phyloP scores from a whole-genome alignment of 2,797 vertebrate genomes.

The Pteropus rufus region DNA sequence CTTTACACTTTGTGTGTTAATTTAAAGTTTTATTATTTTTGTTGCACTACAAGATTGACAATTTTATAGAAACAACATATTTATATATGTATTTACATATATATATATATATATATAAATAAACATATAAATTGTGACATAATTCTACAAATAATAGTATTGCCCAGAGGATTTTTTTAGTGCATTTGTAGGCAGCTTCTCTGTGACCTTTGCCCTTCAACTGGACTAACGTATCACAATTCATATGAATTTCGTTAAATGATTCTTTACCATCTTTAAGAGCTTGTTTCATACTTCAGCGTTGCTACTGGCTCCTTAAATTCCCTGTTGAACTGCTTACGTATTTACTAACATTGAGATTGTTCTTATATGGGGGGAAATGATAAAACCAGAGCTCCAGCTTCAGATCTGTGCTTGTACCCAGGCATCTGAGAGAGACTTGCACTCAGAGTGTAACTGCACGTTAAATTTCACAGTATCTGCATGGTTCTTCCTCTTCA shows the following conservation, averaged over 20 bases:
- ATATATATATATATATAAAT: too few species aligned
- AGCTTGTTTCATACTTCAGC: neutral
- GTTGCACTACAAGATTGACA: conserved; percentile 75
- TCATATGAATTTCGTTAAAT: neutral
- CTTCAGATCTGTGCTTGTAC: neutral
- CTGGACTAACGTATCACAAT: neutral
- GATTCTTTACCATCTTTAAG: neutral
- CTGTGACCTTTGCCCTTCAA: neutral
- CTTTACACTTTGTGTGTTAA: conserved; percentile 79
- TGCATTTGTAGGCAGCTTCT: neutral
- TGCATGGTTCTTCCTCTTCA: neutral
- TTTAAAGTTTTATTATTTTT: conserved; percentile 82
- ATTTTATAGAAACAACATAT: neutral
- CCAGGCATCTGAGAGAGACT: neutral
- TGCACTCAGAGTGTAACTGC: neutral
- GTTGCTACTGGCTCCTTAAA: neutral
- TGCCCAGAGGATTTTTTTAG: neutral
- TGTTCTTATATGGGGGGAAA: neutral
- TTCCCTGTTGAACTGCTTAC: neutral
- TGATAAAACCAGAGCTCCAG: neutral
- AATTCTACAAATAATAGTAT: neutral
- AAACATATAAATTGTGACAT: neutral
- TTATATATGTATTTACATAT: too few species aligned
- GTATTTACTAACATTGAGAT: neutral
- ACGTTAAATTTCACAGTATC: neutral